Base-by-base conservation (phyloP, 2,888 invertebrate species). In the Schizotus pectinicornis region DNA sequence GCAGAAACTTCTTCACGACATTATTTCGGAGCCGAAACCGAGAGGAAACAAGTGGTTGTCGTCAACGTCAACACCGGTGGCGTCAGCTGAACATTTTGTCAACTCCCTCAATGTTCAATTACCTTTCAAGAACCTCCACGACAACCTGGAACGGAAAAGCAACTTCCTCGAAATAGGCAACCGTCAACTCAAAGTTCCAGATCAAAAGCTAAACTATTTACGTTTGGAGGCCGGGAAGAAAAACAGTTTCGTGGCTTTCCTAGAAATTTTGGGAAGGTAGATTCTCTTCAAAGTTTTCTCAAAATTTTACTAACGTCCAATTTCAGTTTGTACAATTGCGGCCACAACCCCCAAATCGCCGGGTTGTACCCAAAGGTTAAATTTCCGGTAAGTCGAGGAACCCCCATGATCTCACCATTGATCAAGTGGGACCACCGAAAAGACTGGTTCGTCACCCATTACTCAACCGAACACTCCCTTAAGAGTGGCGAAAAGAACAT, bases 401-500 rank as follows among this genome's bases (percentile, higher is more conserved):
- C 75, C n/a, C 67, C 68, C 14, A 74, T 73, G 73, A 72, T 75
- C n/a, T 85, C 92, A 0, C 89, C 94, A 3, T 80, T 91, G 1
- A 85, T 97, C n/a, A 86, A 86, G 63, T 97, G 96, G 95, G 91
- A 96, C 67, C 95, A 97, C 71, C 83, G 85, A 11, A 86, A 88
- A 59, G 86, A 89, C 59, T 91, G 91, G 89, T 82, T 86, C 67
- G 88, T 90, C 0, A 86, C 88, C 13, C 33, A 56, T 3, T 22
- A 22, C 65, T 12, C 35, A 47, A 7, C 32, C 3, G 67, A 61
- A 54, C 65, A 71, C 70, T n/a, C n/a, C n/a, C n/a, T n/a, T n/a
- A 84, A 84, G 52, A 86, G 86, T 30, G 87, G 89, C 0, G 89
- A 90, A 67, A 81, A 87, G 45, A 79, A 81, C 0, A 83, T 88